Evolutionary conservation across 1,140 invertebrate genomes (phyloP), one percentile per base, ranked within the genome.

Genomic region (Phenacoccus solenopsis): DNA sequence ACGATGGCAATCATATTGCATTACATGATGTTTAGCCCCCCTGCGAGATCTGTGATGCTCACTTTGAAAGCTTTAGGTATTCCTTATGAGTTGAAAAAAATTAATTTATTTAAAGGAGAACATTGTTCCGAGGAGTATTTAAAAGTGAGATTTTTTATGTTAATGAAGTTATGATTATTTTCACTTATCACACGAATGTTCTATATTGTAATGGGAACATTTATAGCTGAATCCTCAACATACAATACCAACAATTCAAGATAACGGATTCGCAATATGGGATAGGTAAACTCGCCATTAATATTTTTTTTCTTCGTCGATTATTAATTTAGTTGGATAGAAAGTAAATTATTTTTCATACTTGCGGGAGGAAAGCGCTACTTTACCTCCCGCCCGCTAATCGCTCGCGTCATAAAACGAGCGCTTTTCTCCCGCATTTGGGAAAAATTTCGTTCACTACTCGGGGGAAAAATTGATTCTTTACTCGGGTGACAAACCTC

Each of bases 141-240:
- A 0, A 73, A 74, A 69, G 73, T 74, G 70, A 71, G 22, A 49
- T n/a, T 68, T 30, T 21, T 5, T 32, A 22, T 38, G n/a, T 24
- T 12, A 30, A 74, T 72, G 28, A 72, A 74, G 16, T 69, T 74
- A 21, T 57, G 76, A 9, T 76, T 72, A 28, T 24, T 68, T 70
- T 61, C n/a, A 70, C n/a, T n/a, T n/a, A n/a, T n/a, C n/a, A n/a
- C n/a, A n/a, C n/a, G n/a, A n/a, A n/a, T n/a, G n/a, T 57, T 25
- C 12, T 49, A 57, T 5, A 16, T 21, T 28, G 9, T 24, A 30
- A 20, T 68, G 35, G 75, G 75, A 71, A 71, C 3, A 10, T 27
- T 71, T 71, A 10, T 64, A 71, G 81, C 80, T 88, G 57, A 88
- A 89, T 77, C 86, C 87, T 12, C 83, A 85, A 76, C 86, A 87